phyloP scores from a whole-genome alignment of 2,888 invertebrate species.

The Chrysodeixis includens region DNA sequence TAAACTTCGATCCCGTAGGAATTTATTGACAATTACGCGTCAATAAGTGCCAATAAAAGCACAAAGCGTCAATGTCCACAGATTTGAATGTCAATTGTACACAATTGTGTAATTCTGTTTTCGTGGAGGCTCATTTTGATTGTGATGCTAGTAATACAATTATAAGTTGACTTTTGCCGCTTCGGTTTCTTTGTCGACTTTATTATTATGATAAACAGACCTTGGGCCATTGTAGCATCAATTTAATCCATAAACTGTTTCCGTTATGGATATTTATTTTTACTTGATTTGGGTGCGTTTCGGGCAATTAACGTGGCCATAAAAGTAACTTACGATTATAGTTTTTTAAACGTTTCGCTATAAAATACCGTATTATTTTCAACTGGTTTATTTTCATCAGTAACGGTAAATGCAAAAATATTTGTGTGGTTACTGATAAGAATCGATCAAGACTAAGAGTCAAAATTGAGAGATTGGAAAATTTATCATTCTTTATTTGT shows the following conservation, averaged over 20 bases:
- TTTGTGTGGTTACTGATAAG: no score
- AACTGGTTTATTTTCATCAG: conserved; percentile 15
- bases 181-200: conserved; percentile 79
- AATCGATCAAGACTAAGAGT: no score
- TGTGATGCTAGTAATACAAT: conserved; percentile 84
- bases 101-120: conserved; percentile 88
- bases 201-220: conserved; percentile 86
- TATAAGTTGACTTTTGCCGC: conserved; percentile 84
- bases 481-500: background rate
- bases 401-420: background rate
- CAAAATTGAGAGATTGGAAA: no score
- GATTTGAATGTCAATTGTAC: conserved; percentile 89
- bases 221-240: conserved; percentile 77
- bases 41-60: conserved; percentile 88
- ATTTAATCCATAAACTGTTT: conserved; percentile 77
- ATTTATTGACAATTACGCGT: conserved; percentile 89
- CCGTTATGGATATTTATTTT: conserved; percentile 72
- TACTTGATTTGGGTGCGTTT: conserved; percentile 54
- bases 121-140: conserved; percentile 87
- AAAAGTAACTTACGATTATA: conserved; percentile 49
- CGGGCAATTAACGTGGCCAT: conserved; percentile 57
- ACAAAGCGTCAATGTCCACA: conserved; percentile 88
- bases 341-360: conserved; percentile 42
- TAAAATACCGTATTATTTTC: conserved; percentile 22
- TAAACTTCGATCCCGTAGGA: conserved; percentile 88